Base-by-base conservation (phyloP, 2,797 vertebrate genomes). In the Pangasius larnaudii region DNA sequence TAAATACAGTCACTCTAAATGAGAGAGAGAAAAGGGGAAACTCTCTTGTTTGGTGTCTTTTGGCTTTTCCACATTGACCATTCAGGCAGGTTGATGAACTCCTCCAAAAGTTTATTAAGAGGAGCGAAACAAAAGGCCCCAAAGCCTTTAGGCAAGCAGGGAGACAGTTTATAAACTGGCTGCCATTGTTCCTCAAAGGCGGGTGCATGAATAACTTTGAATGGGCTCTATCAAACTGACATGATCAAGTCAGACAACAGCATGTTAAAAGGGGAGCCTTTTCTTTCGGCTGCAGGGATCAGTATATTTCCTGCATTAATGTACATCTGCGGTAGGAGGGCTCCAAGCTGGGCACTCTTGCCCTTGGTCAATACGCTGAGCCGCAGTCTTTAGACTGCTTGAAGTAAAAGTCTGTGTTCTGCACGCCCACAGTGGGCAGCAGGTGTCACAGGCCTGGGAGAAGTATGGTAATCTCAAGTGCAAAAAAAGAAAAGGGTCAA, bases 51-150 rank as follows among this genome's bases (percentile, higher is more conserved):
- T 92, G 93, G 92, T 91, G 92, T 95, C 94, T 95, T 84, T 95
- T 96, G 96, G 96, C 97, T 96, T 96, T 95, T 94, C 95, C 95
- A 94, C 95, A 93, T 97, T 96, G 96, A 94, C 96, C 94, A 96
- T 96, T 97, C 96, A 97, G 95, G 95, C 93, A 94, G 96, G 96
- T 97, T 98, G 97, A 98, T 99, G 96, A 98, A 98, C 98, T 99
- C 97, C 96, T 97, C 97, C 96, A 97, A 97, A 97, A 97, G 97
- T 98, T 98, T 98, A 98, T 98, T 98, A 98, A 98, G 97, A 96
- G 95, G 91, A 95, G 93, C 91, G 93, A 96, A 97, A 97, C 97
- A 98, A 98, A 97, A 96, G 94, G 92, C 92, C 93, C 94, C 93
- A 93, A 96, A 97, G 95, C 95, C 96, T 92, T 93, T 95, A 93